Conservation (phyloP, 2,888 invertebrate species). For the Teinopalpus imperialis region DNA sequence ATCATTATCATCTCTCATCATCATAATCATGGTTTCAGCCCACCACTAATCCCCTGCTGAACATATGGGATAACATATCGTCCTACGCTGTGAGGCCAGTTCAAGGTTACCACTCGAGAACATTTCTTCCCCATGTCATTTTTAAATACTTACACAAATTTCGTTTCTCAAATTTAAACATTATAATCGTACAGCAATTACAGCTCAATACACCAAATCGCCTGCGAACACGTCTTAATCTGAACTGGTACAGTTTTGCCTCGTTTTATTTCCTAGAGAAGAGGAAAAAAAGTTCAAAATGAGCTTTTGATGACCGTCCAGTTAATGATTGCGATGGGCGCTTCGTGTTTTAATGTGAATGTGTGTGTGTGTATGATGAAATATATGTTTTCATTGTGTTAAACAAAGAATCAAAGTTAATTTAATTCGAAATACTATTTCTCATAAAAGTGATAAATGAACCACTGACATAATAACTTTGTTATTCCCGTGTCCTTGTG, state of each 20-base stretch:
- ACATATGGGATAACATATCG: too few species aligned
- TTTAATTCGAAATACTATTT: not conserved
- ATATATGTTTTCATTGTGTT: not conserved
- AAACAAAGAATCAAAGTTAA: not conserved
- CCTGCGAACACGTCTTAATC: constrained; percentile 13
- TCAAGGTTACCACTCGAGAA: too few species aligned
- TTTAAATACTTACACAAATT: too few species aligned
- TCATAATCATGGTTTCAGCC: too few species aligned
- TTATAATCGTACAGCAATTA: too few species aligned
- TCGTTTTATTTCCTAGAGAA: constrained; percentile 18
- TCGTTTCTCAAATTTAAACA: too few species aligned
- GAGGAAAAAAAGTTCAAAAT: constrained; percentile 40
- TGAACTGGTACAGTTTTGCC: constrained; percentile 1
- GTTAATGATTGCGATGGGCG: constrained; percentile 35
- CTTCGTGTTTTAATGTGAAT: constrained; percentile 1
- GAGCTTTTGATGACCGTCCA: constrained; percentile 49
- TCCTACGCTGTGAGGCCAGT: too few species aligned
- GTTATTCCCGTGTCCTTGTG: too few species aligned
- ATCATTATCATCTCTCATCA: too few species aligned
- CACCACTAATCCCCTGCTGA: too few species aligned
- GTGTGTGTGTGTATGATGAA: not conserved
- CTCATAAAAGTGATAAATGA: not conserved
- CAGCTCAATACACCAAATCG: not conserved
- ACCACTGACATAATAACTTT: too few species aligned
- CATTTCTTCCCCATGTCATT: too few species aligned